Evolutionary conservation across 2,113 vertebrate species (phyloP), one percentile per base, ranked within the genome.

Genomic region (Galbula dea): DNA sequence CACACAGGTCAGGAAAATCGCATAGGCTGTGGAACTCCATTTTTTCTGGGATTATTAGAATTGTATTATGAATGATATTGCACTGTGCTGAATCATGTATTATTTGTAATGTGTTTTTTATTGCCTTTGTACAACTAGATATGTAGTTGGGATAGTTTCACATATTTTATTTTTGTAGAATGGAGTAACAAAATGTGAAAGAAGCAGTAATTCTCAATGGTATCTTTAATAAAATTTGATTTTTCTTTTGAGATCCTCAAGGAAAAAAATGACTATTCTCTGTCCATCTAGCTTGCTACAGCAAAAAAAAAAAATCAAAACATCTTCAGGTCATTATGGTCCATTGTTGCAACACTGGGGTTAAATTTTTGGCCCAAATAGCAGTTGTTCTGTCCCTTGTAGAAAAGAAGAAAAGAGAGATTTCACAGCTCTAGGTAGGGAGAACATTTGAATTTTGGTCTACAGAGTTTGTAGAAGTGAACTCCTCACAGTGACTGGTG

Each of bases 91-190:
- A 86, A 67, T 93, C 43, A 71, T 81, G 59, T 63, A 83, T 88
- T 93, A 75, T 80, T 77, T 88, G 68, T 86, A 95, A 94, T 90
- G 65, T 91, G 79, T 14, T 96, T 95, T 95, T 91, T 68, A 90
- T 91, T 95, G 61, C 57, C 66, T 95, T 83, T 65, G 61, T 94
- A 52, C 83, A 78, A 74, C 72, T 86, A 83, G 87, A 45, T 93
- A 94, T 45, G 76, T 74, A 76, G 52, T 49, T 88, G 52, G 30
- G 26, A 46, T 67, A 82, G 72, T 89, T 95, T 93, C 59, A 75
- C 69, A 54, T 83, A 81, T 91, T 95, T 91, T 95, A 48, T 76
- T 15, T 2, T 78, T 80, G 43, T 52, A 59, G 65, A 92, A 37
- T 32, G 2, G 45, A 88, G 49, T 79, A 74, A 86, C 75, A 95